phyloP scores from a whole-genome alignment of 2,797 vertebrate species.

The Acridotheres tristis region DNA sequence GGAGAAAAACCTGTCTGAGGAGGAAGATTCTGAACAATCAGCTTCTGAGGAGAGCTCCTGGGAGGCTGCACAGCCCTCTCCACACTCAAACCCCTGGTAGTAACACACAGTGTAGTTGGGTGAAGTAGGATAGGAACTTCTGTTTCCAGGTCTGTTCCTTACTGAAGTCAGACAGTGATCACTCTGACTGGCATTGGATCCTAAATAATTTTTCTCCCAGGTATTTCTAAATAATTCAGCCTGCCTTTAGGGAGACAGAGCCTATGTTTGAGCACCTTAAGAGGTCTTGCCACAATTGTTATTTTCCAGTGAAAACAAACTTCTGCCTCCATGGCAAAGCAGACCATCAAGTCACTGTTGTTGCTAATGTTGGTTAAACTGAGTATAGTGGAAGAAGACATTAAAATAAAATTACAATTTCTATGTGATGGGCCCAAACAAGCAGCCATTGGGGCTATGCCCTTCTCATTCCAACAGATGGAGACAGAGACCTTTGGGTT shows the following conservation, averaged over 20 bases:
- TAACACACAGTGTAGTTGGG: background rate
- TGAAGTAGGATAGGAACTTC: background rate
- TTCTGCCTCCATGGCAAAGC: background rate
- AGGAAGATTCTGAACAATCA: background rate
- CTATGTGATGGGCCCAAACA: background rate
- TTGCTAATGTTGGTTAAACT: background rate
- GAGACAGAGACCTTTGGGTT: slow-evolving; percentile 70
- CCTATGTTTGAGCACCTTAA: background rate
- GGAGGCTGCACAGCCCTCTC: background rate
- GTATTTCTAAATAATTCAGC: background rate
- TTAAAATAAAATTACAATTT: background rate
- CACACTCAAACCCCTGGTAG: background rate
- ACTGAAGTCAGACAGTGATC: background rate
- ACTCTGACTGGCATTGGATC: background rate
- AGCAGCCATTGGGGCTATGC: slow-evolving; percentile 48
- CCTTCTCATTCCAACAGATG: slow-evolving; percentile 65
- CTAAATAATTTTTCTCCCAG: background rate
- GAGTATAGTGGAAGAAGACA: background rate
- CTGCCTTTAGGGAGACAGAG: background rate
- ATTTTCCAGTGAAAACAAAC: background rate
- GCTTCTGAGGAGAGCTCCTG: background rate
- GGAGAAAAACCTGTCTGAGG: background rate
- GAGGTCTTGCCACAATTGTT: background rate
- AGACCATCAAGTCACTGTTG: background rate
- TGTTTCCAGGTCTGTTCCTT: background rate